These are phyloP conservation scores for Tarsius wallacei DNA, from an alignment of 2,797 vertebrate genomes.

Conservation along the genomic window DNA sequence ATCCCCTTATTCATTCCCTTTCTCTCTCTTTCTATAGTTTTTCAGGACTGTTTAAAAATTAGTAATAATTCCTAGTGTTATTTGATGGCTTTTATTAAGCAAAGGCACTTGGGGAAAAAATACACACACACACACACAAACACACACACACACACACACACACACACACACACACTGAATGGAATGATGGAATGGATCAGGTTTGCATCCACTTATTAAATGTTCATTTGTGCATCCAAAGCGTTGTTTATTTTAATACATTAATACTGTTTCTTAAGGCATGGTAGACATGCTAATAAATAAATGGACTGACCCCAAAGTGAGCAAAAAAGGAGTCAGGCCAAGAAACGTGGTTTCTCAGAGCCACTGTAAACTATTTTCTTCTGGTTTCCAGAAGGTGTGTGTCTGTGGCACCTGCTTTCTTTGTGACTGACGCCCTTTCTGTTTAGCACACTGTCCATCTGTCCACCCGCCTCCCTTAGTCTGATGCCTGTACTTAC, in stretches of 20 bases:
- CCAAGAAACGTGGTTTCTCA: not conserved
- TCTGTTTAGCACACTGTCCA: accelerated
- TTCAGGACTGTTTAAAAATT: constrained; percentile 88
- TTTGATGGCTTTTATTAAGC: constrained; percentile 89
- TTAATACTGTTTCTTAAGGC: constrained; percentile 64
- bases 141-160: too few species aligned
- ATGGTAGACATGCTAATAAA: not conserved
- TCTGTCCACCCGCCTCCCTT: not conserved
- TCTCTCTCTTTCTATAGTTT: constrained; percentile 90
- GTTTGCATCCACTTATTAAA: constrained; percentile 85
- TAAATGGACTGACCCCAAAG: accelerated
- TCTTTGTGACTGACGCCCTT: accelerated
- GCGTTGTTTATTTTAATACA: constrained; percentile 82
- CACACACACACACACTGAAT: not conserved
- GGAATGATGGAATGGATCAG: constrained; percentile 74
- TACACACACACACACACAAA: not conserved
- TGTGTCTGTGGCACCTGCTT: not conserved
- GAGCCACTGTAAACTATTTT: not conserved
- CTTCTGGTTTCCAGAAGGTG: not conserved
- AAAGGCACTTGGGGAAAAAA: constrained; percentile 87
- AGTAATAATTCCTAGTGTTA: constrained; percentile 89
- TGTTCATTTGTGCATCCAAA: constrained; percentile 83
- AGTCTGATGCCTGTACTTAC: not conserved
- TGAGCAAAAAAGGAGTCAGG: not conserved
- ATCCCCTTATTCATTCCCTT: constrained; percentile 71